phyloP scores from a whole-genome alignment of 2,888 invertebrate species.

The Tuta absoluta region DNA sequence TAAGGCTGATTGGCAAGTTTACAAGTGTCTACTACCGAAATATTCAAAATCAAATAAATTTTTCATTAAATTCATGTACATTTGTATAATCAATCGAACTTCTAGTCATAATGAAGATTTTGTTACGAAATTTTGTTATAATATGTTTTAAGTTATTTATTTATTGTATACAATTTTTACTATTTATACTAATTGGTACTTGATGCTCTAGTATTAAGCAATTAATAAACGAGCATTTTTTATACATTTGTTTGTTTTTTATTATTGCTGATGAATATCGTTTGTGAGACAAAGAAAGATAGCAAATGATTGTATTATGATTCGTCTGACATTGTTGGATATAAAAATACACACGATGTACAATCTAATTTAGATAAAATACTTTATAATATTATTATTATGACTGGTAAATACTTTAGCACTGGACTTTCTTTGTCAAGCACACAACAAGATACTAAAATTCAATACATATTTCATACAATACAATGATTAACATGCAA shows the following conservation, averaged over 20 bases:
- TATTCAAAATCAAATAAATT: constrained; percentile 2
- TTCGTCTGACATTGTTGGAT: neutral
- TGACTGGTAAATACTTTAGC: neutral
- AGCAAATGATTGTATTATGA: neutral
- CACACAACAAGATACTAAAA: neutral
- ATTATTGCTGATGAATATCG: constrained; percentile 31
- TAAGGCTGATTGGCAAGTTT: constrained; percentile 12
- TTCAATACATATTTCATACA: neutral
- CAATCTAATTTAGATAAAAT: constrained; percentile 1
- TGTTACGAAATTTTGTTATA: constrained; percentile 59
- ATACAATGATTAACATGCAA: neutral
- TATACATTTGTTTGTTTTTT: constrained; percentile 43
- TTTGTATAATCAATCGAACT: constrained; percentile 48
- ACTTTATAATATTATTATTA: neutral
- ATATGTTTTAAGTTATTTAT: constrained; percentile 53
- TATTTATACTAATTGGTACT: constrained; percentile 66
- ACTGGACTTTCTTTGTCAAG: constrained; percentile 10
- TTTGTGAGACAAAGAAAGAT: constrained; percentile 12
- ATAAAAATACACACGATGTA: neutral
- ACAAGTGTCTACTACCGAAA: constrained; percentile 19
- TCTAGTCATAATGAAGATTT: constrained; percentile 67
- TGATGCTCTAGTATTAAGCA: constrained; percentile 70
- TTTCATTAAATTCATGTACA: constrained; percentile 39
- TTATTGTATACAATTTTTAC: constrained; percentile 75
- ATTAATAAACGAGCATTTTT: constrained; percentile 72